Conservation (phyloP, 1,140 invertebrate genomes). For the Eriocheir sinensis region DNA sequence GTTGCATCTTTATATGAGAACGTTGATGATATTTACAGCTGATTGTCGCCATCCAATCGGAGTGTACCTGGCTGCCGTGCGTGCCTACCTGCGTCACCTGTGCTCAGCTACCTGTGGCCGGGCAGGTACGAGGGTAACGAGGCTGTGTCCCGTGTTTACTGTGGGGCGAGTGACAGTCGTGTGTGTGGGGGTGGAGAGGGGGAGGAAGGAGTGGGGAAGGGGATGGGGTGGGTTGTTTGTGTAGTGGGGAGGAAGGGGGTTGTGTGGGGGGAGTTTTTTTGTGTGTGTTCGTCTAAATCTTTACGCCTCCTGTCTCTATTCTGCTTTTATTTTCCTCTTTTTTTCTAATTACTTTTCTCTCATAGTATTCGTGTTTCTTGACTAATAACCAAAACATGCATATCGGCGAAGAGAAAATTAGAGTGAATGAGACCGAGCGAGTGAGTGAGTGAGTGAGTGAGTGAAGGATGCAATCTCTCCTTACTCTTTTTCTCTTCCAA, state of each 20-base stretch:
- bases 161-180: background rate
- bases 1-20: too few relatives aligned
- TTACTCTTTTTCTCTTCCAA: background rate
- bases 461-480: background rate
- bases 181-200: background rate
- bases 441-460: background rate
- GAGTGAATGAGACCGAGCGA: too few relatives aligned
- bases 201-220: background rate
- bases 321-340: background rate
- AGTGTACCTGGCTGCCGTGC: too few relatives aligned
- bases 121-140: too few relatives aligned
- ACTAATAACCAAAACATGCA: background rate
- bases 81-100: too few relatives aligned
- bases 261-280: background rate
- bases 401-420: too few relatives aligned
- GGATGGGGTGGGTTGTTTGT: background rate
- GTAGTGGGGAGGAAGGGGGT: background rate
- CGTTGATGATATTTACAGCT: too few relatives aligned
- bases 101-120: too few relatives aligned
- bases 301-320: background rate
- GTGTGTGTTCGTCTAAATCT: background rate
- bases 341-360: background rate
- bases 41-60: too few relatives aligned
- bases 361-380: background rate
- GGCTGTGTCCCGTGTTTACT: background rate